Evolutionary conservation across 1,140 invertebrate genomes (phyloP).

Genomic region (Apis mellifera): Amel_HAv3.1 CM009933.2:2345501-2346000

Average conservation of each 20-base stretch:
- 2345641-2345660: conserved; percentile 31
- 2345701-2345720: conserved; percentile 66
- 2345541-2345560: conserved; percentile 22
- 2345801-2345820: conserved; percentile 46
- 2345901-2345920: conserved; percentile 71
- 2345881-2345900: conserved; percentile 72
- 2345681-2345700: conserved; percentile 42
- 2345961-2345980: conserved; percentile 13
- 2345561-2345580: not conserved
- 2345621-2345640: not conserved
- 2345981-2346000: conserved; percentile 27
- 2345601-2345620: not conserved
- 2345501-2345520: not conserved
- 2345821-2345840: conserved; percentile 49
- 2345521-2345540: not conserved
- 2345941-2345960: conserved; percentile 30
- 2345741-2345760: conserved; percentile 70
- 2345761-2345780: conserved; percentile 51
- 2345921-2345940: conserved; percentile 46
- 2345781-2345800: not conserved
- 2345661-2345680: conserved; percentile 38
- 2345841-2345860: conserved; percentile 73
- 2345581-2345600: not conserved
- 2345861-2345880: conserved; percentile 68
- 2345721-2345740: conserved; percentile 49